These are phyloP conservation scores for Andrena minutula DNA, from an alignment of 2,888 invertebrate species.

Conservation along the genomic window DNA sequence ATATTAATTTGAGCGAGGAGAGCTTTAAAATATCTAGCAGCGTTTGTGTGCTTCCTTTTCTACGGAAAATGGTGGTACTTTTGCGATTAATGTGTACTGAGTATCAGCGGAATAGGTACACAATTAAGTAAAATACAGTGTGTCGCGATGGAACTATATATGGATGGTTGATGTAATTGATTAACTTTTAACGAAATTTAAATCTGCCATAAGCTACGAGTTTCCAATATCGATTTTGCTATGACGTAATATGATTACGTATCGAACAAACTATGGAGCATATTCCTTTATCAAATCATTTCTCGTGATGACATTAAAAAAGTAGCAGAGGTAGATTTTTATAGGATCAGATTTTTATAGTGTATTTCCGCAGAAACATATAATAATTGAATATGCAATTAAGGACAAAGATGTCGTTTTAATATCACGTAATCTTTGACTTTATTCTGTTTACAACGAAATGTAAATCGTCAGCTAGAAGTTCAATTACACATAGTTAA, in stretches of 20 bases:
- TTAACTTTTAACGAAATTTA: constrained; percentile 25
- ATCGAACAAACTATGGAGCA: neutral
- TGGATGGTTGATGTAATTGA: constrained; percentile 24
- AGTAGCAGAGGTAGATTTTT: too few species aligned
- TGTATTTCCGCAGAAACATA: too few species aligned
- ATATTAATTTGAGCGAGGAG: neutral
- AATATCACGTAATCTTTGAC: too few species aligned
- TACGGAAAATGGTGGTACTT: neutral
- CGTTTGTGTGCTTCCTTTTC: neutral
- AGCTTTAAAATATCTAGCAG: neutral
- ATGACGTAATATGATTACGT: neutral
- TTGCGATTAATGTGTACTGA: neutral
- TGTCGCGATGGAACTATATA: neutral
- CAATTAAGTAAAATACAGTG: constrained; percentile 14
- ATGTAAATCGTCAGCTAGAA: too few species aligned
- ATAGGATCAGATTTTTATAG: too few species aligned
- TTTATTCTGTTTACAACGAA: too few species aligned
- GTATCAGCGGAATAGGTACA: neutral
- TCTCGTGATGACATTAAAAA: neutral
- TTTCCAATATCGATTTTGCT: constrained; percentile 29
- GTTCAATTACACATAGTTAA: too few species aligned
- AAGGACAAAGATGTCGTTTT: too few species aligned
- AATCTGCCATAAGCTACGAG: constrained; percentile 27
- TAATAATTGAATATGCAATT: too few species aligned
- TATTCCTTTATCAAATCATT: neutral